These are phyloP conservation scores for Zosterops lateralis DNA, from an alignment of 2,113 vertebrate genomes.

Conservation along the genomic window DNA sequence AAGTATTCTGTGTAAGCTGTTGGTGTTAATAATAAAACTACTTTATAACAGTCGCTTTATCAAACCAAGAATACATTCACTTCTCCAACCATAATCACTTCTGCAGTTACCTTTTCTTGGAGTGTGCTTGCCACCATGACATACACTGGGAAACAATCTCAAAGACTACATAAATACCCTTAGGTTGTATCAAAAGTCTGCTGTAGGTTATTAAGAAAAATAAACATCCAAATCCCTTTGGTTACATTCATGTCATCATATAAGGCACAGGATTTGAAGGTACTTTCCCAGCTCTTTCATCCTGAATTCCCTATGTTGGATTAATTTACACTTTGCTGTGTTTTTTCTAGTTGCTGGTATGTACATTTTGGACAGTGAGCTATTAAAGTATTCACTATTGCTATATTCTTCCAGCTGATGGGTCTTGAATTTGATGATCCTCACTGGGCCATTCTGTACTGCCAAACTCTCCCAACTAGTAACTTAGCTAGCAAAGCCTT, in stretches of 20 bases:
- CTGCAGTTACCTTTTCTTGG: neutral
- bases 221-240: neutral
- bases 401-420: neutral
- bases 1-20: neutral
- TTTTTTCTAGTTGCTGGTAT: neutral
- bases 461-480: neutral
- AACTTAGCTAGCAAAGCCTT: neutral
- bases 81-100: neutral
- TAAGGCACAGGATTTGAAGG: neutral
- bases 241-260: neutral
- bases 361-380: neutral
- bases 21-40: neutral
- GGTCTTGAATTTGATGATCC: neutral
- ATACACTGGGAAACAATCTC: neutral
- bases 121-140: neutral
- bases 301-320: neutral
- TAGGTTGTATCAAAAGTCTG: neutral
- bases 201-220: neutral
- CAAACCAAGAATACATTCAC: neutral
- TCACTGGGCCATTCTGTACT: neutral
- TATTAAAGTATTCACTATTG: neutral
- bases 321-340: neutral
- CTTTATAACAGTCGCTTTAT: neutral
- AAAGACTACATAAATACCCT: neutral
- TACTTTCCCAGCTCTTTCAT: neutral